Evolutionary conservation across 1,140 invertebrate genomes (phyloP).

Genomic region (Parasteatoda tepidariorum): DNA sequence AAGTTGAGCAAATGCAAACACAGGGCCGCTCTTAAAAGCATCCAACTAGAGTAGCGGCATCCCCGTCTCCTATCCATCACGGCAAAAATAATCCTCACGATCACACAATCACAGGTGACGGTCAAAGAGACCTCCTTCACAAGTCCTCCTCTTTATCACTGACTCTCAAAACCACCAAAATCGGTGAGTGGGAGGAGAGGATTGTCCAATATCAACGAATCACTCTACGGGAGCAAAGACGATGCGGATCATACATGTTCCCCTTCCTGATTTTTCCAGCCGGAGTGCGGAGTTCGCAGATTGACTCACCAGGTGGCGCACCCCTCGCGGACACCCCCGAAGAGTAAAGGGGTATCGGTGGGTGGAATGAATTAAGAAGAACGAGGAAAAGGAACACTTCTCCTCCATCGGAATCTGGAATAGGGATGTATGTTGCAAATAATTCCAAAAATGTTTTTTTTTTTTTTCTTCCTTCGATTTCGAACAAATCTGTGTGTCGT

Average conservation of each 20-base stretch:
- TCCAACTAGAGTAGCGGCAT: slow-evolving; percentile 31
- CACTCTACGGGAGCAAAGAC: slow-evolving; percentile 33
- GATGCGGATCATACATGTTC: slow-evolving; percentile 33
- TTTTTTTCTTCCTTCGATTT: not conserved
- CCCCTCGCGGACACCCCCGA: not conserved
- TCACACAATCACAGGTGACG: slow-evolving; percentile 15
- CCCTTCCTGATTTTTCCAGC: not conserved
- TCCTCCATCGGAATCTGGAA: not conserved
- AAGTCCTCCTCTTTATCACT: not conserved
- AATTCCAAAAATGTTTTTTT: not conserved
- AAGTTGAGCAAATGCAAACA: slow-evolving; percentile 59
- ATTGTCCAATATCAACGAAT: slow-evolving; percentile 17
- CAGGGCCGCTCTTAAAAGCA: slow-evolving; percentile 41
- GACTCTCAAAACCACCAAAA: not conserved
- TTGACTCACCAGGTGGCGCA: slow-evolving; percentile 37
- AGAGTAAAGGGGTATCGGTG: not conserved
- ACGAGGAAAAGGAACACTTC: not conserved
- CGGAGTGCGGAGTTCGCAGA: slow-evolving; percentile 24
- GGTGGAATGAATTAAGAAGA: not conserved
- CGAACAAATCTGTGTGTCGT: no score
- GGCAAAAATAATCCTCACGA: slow-evolving; percentile 10
- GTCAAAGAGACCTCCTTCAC: not conserved
- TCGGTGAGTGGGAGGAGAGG: not conserved
- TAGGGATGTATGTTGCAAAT: not conserved
- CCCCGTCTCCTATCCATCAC: slow-evolving; percentile 48